Percentiles rank a stretch among this genome's conserved stretches.
Conservation (phyloP, 2,888 invertebrate genomes). For the Pemphredon lugubris region DNA sequence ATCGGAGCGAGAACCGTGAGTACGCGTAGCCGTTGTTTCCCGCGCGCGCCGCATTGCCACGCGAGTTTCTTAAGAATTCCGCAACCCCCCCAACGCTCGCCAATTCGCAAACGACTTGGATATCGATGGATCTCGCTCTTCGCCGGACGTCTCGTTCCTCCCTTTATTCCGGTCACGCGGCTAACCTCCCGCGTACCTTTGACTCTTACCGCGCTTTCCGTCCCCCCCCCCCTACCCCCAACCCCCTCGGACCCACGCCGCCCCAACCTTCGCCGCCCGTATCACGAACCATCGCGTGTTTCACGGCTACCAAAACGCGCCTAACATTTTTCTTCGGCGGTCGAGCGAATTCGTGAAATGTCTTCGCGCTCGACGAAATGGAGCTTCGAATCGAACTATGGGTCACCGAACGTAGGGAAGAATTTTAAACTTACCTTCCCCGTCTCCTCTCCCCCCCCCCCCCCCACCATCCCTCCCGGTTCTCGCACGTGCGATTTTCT, state of each 20-base stretch:
- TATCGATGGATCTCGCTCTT: slow-evolving; percentile 54
- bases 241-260: not conserved
- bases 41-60: too few species aligned
- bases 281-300: slow-evolving; percentile 23
- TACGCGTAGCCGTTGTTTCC: slow-evolving; percentile 5
- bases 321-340: slow-evolving; percentile 31
- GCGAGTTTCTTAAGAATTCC: slow-evolving; percentile 26
- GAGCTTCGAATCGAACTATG: slow-evolving; percentile 7
- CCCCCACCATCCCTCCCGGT: too few species aligned
- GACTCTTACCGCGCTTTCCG: slow-evolving; percentile 36
- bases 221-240: not conserved
- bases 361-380: slow-evolving; percentile 2
- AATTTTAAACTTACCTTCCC: slow-evolving; percentile 19
- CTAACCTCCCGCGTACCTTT: slow-evolving; percentile 43
- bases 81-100: slow-evolving; percentile 39
- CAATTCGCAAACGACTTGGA: slow-evolving; percentile 64
- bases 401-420: slow-evolving; percentile 6
- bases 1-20: too few species aligned
- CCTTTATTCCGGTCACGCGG: slow-evolving; percentile 60
- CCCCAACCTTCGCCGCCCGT: not conserved
- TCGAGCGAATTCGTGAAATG: slow-evolving; percentile 13
- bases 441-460: not conserved
- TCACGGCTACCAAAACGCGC: slow-evolving; percentile 20
- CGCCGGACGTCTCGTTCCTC: slow-evolving; percentile 20
- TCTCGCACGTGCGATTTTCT: too few species aligned